Conservation (phyloP, 2,888 invertebrate genomes). For the Liopterus haemorrhoidalis region DNA sequence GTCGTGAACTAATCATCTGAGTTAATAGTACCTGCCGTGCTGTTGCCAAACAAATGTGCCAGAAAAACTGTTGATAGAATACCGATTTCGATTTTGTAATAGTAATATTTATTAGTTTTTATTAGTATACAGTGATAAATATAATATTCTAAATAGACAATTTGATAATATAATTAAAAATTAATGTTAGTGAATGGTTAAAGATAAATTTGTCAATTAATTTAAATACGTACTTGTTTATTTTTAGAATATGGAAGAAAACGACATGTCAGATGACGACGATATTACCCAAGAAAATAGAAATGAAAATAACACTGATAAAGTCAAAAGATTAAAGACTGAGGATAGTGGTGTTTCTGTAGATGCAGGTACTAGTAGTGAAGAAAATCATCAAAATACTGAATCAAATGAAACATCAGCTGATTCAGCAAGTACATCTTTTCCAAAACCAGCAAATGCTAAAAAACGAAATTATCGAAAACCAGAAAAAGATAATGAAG, state of each 20-base stretch:
- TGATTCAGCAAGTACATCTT: constrained; percentile 20
- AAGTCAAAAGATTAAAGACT: constrained; percentile 39
- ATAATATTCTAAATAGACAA: not conserved
- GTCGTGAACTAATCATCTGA: too few species aligned
- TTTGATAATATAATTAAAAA: not conserved
- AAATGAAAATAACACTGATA: constrained; percentile 18
- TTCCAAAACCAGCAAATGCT: constrained; percentile 32
- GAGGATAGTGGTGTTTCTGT: constrained; percentile 25
- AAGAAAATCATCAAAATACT: constrained; percentile 17
- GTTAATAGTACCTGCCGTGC: too few species aligned
- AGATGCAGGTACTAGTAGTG: constrained; percentile 17
- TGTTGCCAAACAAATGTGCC: too few species aligned
- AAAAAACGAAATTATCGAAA: constrained; percentile 37
- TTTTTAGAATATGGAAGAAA: constrained; percentile 38
- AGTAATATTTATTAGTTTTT: not conserved
- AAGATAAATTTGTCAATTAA: not conserved
- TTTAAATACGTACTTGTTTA: constrained; percentile 28
- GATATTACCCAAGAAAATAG: constrained; percentile 15
- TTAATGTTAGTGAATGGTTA: constrained; percentile 1
- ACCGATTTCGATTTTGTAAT: too few species aligned
- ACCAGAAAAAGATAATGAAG: constrained; percentile 10
- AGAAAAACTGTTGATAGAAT: too few species aligned
- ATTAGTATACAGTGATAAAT: not conserved
- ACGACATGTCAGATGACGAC: constrained; percentile 33
- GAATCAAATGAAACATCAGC: not conserved